Percentiles rank a stretch among this genome's conserved stretches.
phyloP scores from a whole-genome alignment of 2,113 vertebrate genomes.

The Misgurnus anguillicaudatus region DNA sequence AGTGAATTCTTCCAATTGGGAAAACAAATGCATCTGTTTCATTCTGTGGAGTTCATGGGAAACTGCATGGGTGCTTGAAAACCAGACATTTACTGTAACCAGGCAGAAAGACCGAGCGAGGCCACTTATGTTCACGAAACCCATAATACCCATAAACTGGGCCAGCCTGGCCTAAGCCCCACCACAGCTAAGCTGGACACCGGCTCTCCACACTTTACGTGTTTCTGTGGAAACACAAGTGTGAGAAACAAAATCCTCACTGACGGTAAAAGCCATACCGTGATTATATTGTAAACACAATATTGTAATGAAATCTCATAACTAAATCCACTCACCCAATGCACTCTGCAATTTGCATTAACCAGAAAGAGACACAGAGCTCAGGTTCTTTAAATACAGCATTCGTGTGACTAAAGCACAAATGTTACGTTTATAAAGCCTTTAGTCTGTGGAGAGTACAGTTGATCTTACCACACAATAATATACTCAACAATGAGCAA shows the following conservation, averaged over 20 bases:
- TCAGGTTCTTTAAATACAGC: conserved; percentile 4
- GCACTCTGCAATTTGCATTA: neutral
- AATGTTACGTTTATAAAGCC: conserved; percentile 32
- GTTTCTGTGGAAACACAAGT: conserved; percentile 7
- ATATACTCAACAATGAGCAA: neutral
- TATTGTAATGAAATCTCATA: neutral
- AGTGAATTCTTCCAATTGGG: conserved; percentile 72
- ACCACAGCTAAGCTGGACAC: conserved; percentile 5
- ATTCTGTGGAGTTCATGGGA: conserved; percentile 65
- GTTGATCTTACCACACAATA: conserved; percentile 6
- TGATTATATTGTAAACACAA: neutral
- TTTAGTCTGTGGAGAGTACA: conserved; percentile 69
- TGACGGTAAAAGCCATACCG: neutral
- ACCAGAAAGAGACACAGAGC: neutral
- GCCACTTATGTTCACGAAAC: conserved; percentile 42
- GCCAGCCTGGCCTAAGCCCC: neutral
- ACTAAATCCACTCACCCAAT: neutral
- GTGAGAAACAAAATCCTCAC: neutral
- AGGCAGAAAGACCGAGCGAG: conserved; percentile 44
- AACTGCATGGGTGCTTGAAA: conserved; percentile 67
- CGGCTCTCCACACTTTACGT: neutral
- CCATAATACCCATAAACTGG: conserved; percentile 37
- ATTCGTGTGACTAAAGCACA: neutral
- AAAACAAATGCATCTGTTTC: conserved; percentile 73
- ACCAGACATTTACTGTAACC: conserved; percentile 66